Conservation (phyloP, 2,888 invertebrate genomes). For the Meghimatium bilineatum region DNA sequence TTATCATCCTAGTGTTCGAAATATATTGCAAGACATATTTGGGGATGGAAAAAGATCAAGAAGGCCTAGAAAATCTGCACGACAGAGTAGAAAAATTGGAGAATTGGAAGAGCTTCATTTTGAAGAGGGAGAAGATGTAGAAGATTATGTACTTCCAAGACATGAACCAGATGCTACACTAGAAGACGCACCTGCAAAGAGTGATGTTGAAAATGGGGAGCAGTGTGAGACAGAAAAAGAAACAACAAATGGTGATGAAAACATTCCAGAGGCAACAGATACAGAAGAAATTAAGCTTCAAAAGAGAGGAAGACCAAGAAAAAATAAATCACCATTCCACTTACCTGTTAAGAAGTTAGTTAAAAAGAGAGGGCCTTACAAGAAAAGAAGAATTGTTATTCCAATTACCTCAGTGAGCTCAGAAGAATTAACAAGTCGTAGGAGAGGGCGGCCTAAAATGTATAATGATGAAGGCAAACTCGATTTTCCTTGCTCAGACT, state of each 20-base stretch:
- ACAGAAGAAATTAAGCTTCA: background rate
- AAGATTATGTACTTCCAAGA: background rate
- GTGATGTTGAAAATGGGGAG: constrained; percentile 17
- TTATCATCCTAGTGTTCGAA: constrained; percentile 31
- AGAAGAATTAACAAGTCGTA: background rate
- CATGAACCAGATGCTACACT: background rate
- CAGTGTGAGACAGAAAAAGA: background rate
- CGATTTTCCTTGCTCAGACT: constrained; percentile 55
- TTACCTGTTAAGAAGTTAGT: constrained; percentile 21
- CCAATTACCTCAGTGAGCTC: background rate
- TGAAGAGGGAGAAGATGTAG: constrained; percentile 15
- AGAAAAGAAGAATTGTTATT: background rate
- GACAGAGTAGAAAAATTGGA: constrained; percentile 36
- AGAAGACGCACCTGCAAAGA: background rate
- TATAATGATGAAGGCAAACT: constrained; percentile 36
- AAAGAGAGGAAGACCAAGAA: constrained; percentile 43
- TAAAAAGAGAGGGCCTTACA: constrained; percentile 22
- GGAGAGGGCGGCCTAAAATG: constrained; percentile 47
- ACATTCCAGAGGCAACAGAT: constrained; percentile 22
- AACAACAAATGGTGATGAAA: constrained; percentile 45
- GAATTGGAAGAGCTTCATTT: constrained; percentile 6
- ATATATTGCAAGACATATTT: constrained; percentile 23
- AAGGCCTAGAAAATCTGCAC: constrained; percentile 40
- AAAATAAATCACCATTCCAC: constrained; percentile 28
- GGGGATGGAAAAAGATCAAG: constrained; percentile 26